Conservation (phyloP, 2,888 invertebrate genomes). For the Volucella inanis region DNA sequence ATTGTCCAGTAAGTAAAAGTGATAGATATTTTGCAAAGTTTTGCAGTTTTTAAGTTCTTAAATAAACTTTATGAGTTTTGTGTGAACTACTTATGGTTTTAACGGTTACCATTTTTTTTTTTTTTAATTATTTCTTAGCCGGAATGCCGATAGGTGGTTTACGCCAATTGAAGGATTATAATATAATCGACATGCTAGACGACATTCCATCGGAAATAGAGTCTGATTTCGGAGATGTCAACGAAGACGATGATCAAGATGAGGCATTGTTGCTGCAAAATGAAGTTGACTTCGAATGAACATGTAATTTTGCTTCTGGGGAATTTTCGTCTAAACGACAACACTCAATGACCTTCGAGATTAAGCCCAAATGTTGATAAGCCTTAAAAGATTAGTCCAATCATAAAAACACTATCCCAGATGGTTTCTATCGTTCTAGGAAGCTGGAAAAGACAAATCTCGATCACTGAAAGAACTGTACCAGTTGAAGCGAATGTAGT, state of each 20-base stretch:
- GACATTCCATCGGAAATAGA: constrained; percentile 21
- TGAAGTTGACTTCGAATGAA: neutral
- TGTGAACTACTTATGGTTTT: no score
- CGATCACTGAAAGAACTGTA: neutral
- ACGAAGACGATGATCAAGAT: neutral
- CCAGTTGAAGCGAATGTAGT: neutral
- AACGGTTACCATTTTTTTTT: neutral
- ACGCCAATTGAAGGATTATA: neutral
- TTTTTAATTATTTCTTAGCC: constrained; percentile 12
- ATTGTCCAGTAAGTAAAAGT: no score
- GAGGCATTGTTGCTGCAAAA: neutral
- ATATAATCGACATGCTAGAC: neutral
- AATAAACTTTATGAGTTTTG: no score
- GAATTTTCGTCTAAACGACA: constrained; percentile 4
- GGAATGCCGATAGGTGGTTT: neutral
- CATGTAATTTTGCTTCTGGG: no score
- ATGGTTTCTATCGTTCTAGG: no score
- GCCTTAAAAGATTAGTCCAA: neutral
- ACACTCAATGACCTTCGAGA: neutral
- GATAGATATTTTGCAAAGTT: no score
- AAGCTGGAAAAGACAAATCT: no score
- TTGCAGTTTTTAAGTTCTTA: no score
- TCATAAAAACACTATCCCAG: no score
- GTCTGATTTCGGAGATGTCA: neutral
- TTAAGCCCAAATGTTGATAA: neutral